Percentiles rank a stretch among this genome's conserved stretches.
Conservation (phyloP, 2,113 vertebrate species). For the Callionymus lyra region DNA sequence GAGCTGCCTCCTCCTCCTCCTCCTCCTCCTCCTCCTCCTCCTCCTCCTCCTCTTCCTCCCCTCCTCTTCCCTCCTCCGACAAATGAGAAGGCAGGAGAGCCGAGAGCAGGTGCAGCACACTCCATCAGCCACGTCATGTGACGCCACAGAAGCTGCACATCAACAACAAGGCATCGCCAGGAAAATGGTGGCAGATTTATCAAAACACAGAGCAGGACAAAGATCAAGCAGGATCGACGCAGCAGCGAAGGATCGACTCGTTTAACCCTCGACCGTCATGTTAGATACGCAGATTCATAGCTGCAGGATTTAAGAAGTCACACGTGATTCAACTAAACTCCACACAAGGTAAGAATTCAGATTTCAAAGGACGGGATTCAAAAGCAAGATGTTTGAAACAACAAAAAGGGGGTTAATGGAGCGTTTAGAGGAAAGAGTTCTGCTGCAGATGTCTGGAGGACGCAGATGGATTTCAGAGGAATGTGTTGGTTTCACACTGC, state of each 20-base stretch:
- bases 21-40: neutral
- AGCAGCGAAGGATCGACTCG: constrained; percentile 1
- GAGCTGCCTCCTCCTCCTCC: constrained; percentile 8
- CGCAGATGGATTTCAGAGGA: too few relatives aligned
- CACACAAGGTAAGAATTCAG: constrained; percentile 50
- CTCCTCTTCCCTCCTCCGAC: constrained; percentile 12
- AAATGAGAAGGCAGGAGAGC: constrained; percentile 26
- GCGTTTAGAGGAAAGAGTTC: too few relatives aligned
- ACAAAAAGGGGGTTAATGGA: too few relatives aligned
- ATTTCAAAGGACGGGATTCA: too few relatives aligned
- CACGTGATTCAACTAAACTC: too few relatives aligned
- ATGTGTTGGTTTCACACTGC: too few relatives aligned
- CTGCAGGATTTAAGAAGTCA: constrained; percentile 13
- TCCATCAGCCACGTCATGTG: constrained; percentile 51
- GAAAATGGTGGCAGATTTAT: constrained; percentile 65
- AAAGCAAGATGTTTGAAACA: too few relatives aligned
- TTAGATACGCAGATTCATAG: constrained; percentile 12
- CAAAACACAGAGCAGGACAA: constrained; percentile 24
- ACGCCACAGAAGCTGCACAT: constrained; percentile 39
- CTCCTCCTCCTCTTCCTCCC: constrained; percentile 8
- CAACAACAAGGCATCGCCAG: constrained; percentile 67
- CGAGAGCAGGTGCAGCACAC: constrained; percentile 59
- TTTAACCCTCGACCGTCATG: neutral
- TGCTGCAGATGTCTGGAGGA: too few relatives aligned
- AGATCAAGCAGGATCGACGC: constrained; percentile 8